These are phyloP conservation scores for Patagioenas fasciata DNA, from an alignment of 2,113 vertebrate species.

Conservation along the genomic window DNA sequence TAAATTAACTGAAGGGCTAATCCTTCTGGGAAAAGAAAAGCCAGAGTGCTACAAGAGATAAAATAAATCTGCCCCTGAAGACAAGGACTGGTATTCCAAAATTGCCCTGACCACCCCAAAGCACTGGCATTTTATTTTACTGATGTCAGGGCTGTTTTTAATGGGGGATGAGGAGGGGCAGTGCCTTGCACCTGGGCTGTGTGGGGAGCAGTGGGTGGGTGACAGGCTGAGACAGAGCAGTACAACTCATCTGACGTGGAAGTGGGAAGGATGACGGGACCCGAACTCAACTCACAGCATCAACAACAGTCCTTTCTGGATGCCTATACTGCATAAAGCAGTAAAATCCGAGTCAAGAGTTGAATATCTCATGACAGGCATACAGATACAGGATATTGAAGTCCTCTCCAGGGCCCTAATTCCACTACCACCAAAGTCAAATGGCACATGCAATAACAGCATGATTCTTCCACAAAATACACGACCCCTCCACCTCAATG, in stretches of 20 bases:
- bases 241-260: background rate
- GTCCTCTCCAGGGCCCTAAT: background rate
- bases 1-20: background rate
- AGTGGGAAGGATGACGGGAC: background rate
- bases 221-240: background rate
- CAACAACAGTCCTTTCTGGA: background rate
- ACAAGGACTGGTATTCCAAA: background rate
- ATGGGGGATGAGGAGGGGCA: background rate
- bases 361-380: background rate
- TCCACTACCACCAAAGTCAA: background rate
- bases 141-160: background rate
- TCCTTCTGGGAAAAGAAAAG: background rate
- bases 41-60: background rate
- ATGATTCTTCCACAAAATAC: background rate
- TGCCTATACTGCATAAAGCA: background rate
- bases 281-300: background rate
- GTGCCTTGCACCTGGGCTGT: background rate
- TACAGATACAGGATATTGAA: background rate
- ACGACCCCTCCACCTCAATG: background rate
- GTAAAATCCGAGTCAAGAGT: background rate
- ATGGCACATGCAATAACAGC: fast-evolving
- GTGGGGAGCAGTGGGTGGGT: fast-evolving
- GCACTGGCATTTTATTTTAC: background rate
- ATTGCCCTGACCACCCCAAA: background rate
- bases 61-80: background rate